A percentile compares a stretch with the other conserved stretches of the same genome.
phyloP scores from a whole-genome alignment of 1,140 invertebrate species.

The Ostrea denselamellosa region DNA sequence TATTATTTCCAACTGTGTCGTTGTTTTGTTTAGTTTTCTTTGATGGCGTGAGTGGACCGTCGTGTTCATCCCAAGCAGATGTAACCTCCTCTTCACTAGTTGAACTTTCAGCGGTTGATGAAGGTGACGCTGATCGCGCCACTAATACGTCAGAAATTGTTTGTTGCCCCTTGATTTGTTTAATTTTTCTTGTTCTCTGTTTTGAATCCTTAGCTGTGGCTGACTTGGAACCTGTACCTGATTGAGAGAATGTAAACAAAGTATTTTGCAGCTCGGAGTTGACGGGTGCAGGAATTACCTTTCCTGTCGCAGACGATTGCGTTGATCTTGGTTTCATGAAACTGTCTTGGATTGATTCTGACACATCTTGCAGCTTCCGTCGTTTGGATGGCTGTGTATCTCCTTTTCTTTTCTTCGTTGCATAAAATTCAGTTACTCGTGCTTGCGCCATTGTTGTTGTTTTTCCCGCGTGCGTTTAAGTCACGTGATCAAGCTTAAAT shows the following conservation, averaged over 20 bases:
- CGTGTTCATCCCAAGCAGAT: constrained; percentile 68
- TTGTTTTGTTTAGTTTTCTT: constrained; percentile 52
- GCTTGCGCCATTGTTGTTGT: constrained; percentile 71
- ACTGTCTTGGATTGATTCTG: constrained; percentile 50
- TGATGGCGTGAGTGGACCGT: constrained; percentile 58
- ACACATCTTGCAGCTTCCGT: constrained; percentile 65
- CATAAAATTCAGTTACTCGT: constrained; percentile 69
- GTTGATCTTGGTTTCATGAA: constrained; percentile 45
- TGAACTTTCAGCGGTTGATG: background rate
- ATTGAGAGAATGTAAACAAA: constrained; percentile 44
- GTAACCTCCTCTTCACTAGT: constrained; percentile 60
- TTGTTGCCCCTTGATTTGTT: constrained; percentile 36
- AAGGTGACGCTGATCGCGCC: background rate
- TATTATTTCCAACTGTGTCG: constrained; percentile 17
- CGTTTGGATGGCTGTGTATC: constrained; percentile 68
- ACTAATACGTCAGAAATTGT: constrained; percentile 37
- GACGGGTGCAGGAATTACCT: constrained; percentile 12
- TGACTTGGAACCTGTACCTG: constrained; percentile 43
- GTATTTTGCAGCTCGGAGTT: constrained; percentile 44
- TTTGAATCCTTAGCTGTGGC: background rate
- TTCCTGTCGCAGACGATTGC: constrained; percentile 19
- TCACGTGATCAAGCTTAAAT: constrained; percentile 45
- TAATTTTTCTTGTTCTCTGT: constrained; percentile 10
- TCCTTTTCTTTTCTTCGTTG: constrained; percentile 63
- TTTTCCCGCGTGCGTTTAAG: constrained; percentile 54